Conservation (phyloP, 2,797 vertebrate species). For the Zalophus californianus region DNA sequence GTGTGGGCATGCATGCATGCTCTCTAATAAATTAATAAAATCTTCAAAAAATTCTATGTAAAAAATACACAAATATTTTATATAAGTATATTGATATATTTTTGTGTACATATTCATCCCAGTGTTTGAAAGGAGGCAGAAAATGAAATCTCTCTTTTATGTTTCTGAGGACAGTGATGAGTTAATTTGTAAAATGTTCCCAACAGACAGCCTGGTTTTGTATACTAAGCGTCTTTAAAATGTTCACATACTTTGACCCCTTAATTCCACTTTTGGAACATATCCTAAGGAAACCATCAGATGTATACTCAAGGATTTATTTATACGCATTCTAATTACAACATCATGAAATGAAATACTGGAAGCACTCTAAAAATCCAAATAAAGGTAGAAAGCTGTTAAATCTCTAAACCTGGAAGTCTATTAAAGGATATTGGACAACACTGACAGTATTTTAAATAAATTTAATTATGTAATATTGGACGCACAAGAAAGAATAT, state of each 20-base stretch:
- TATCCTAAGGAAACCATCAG: background rate
- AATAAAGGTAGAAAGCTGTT: background rate
- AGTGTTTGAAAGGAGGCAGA: background rate
- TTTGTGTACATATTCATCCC: background rate
- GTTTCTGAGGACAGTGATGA: background rate
- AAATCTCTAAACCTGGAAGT: background rate
- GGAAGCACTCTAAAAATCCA: background rate
- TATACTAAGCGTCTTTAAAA: background rate
- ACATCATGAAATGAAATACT: background rate
- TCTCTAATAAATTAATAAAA: background rate
- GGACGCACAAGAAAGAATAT: background rate
- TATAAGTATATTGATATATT: background rate
- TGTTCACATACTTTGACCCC: background rate
- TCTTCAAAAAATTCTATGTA: background rate
- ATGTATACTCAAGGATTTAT: background rate
- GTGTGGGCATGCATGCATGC: no score
- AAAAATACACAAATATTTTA: background rate
- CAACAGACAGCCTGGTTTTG: background rate
- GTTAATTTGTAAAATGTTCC: background rate
- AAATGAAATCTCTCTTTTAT: background rate
- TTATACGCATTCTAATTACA: background rate
- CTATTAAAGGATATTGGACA: background rate
- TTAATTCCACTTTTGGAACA: slow-evolving; percentile 14
- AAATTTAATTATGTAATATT: background rate
- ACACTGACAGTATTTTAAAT: background rate